phyloP scores from a whole-genome alignment of 2,113 vertebrate species.

The Hystrix brachyura region DNA sequence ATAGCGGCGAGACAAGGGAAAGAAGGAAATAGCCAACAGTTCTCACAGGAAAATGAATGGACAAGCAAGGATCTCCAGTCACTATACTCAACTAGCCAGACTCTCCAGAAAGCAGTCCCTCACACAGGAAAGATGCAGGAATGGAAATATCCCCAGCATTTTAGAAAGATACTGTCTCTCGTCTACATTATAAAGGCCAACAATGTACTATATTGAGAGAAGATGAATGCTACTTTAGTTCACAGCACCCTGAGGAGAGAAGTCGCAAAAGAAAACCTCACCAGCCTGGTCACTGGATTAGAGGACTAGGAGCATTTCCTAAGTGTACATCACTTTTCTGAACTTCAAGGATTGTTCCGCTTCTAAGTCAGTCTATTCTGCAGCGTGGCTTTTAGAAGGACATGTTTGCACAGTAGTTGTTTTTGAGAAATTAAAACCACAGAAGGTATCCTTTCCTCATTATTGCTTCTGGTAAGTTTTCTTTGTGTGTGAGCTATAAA shows the following conservation, averaged over 20 bases:
- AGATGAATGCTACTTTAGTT: background rate
- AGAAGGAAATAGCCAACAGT: background rate
- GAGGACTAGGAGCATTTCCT: background rate
- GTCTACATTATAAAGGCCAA: constrained; percentile 64
- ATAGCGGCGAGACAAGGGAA: background rate
- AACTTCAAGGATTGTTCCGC: background rate
- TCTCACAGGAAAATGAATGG: background rate
- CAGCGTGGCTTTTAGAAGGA: background rate
- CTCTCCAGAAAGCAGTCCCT: background rate
- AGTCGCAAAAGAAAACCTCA: background rate
- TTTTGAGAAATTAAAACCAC: constrained; percentile 23
- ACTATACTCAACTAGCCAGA: constrained; percentile 22
- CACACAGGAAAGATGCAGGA: constrained; percentile 68
- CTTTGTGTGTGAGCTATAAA: background rate
- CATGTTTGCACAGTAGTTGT: background rate
- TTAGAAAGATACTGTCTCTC: constrained; percentile 27
- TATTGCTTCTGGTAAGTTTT: background rate
- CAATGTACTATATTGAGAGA: constrained; percentile 19
- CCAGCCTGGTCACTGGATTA: background rate
- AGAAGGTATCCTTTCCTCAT: background rate
- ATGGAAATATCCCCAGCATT: constrained; percentile 57
- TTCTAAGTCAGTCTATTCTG: background rate
- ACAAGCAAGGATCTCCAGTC: constrained; percentile 3
- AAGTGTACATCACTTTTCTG: background rate
- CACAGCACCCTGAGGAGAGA: background rate